phyloP scores from a whole-genome alignment of 2,797 vertebrate species.

The Eleutherodactylus coqui region DNA sequence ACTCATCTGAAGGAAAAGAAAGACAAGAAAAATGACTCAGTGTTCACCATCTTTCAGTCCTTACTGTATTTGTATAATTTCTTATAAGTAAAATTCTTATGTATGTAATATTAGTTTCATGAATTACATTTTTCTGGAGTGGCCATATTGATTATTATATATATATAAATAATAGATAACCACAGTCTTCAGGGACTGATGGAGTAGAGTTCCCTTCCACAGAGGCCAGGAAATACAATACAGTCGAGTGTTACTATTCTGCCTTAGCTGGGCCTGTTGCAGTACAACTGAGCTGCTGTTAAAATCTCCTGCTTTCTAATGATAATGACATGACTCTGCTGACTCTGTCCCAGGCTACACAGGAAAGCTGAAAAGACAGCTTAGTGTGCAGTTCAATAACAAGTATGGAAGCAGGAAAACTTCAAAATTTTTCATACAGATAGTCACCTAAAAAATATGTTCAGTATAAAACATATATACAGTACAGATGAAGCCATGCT shows the following conservation, averaged over 20 bases:
- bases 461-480: background rate
- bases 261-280: background rate
- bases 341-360: background rate
- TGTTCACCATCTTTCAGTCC: no score
- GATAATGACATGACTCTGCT: background rate
- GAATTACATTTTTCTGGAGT: no score
- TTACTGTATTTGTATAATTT: no score
- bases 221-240: no score
- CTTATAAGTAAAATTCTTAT: no score
- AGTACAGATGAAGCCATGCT: no score
- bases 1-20: constrained; percentile 85
- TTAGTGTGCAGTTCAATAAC: no score
- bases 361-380: background rate
- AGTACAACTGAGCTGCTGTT: background rate
- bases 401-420: background rate
- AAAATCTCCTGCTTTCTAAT: background rate
- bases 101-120: no score
- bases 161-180: no score
- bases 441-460: background rate
- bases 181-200: no score
- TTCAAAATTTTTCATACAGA: background rate
- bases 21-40: background rate
- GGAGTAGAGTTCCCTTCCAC: no score
- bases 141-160: no score
- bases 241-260: background rate